Conservation (phyloP, 2,113 vertebrate genomes). For the Callocephalon fimbriatum region DNA sequence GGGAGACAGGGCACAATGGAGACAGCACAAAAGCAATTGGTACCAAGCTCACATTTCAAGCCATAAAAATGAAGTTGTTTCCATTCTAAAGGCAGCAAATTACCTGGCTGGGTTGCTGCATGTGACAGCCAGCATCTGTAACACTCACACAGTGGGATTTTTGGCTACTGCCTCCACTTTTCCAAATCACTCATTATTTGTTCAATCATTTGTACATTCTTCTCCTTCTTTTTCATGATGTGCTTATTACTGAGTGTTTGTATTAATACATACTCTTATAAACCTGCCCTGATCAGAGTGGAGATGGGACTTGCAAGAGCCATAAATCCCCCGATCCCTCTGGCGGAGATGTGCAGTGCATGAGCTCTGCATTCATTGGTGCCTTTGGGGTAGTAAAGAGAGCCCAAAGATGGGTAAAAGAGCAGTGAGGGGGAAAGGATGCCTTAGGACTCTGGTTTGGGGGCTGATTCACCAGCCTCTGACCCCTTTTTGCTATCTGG, state of each 20-base stretch:
- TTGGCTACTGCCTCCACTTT: constrained; percentile 10
- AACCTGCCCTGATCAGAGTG: background rate
- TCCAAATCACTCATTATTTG: constrained; percentile 13
- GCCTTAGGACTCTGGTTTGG: background rate
- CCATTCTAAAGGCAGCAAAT: constrained; percentile 49
- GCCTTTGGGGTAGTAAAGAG: background rate
- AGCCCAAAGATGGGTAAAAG: accelerated
- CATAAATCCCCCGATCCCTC: accelerated
- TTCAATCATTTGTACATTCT: constrained; percentile 14
- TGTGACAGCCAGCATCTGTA: constrained; percentile 32
- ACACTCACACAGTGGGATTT: background rate
- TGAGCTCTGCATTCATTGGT: accelerated
- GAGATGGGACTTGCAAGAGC: background rate
- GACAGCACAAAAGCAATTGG: background rate
- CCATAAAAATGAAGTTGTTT: constrained; percentile 52
- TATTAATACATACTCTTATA: background rate
- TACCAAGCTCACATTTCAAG: constrained; percentile 29
- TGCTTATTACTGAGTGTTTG: background rate
- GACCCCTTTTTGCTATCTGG: background rate
- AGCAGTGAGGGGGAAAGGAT: background rate
- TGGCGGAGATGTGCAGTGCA: accelerated
- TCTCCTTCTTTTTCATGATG: background rate
- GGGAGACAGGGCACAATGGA: background rate
- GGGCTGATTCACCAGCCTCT: background rate
- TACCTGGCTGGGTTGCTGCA: constrained; percentile 1